Evolutionary conservation across 2,888 invertebrate species (phyloP), one percentile per base, ranked within the genome.

Genomic region (Suillia variegata): DNA sequence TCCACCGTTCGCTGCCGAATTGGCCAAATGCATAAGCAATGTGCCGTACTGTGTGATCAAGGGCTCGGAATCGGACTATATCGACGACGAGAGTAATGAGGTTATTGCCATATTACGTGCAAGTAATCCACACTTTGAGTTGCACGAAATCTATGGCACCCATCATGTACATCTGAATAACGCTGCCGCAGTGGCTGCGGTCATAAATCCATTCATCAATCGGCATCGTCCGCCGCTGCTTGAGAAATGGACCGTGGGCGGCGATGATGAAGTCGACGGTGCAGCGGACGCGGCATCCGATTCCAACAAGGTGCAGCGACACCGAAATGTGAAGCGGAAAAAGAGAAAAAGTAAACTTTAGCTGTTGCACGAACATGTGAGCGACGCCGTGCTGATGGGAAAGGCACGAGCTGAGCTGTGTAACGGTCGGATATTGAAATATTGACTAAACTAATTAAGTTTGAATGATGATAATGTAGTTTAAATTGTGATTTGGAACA

Each of bases 111-210:
- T 87, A 67, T 71, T 88, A 17, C 78, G 89, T 55, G 84, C 83
- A 54, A 82, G 83, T 62, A 84, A 87, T 70, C 82, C 82, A 1
- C 83, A 87, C 63, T 89, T 87, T 69, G 85, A 87, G 71, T 83
- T 85, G 60, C 85, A 88, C 62, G 83, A 85, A 56, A 80, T 92
- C 1, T 83, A 86, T 38, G 91, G 91, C 10, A 87, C 86, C 3
- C 92, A 92, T 81, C 91, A 92, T 77, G 84, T 88, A 13, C 92
- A 92, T 81, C 83, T 93, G 62, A 89, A 87, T 69, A 83, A 87
- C 71, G 87, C 91, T 1, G 83, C 86, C 67, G 75, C 73, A 49
- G 81, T 90, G n/a, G 85, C 86, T 0, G 84, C 85, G 2, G 69
- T 85, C 18, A 84, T 90, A 51, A 82, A 84, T 69, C 82, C 85